These are phyloP conservation scores for Mantis religiosa DNA, from an alignment of 2,888 invertebrate genomes.

Conservation along the genomic window DNA sequence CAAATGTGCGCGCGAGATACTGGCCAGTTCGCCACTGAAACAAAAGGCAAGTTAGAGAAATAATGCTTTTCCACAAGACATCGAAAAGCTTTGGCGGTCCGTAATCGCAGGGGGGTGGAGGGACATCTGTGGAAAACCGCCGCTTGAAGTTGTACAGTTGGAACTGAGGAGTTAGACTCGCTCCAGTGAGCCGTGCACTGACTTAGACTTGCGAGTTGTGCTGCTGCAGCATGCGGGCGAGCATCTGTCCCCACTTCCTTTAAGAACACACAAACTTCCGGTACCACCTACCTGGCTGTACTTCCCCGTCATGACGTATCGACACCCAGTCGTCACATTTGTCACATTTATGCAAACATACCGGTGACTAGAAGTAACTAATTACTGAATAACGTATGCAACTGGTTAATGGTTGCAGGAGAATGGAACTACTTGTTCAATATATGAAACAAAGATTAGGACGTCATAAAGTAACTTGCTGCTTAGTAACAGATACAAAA, in stretches of 20 bases:
- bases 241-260: not conserved
- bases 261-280: not conserved
- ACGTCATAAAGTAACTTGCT: no score
- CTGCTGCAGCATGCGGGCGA: not conserved
- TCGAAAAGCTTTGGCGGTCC: not conserved
- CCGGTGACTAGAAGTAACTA: no score
- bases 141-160: not conserved
- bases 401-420: no score
- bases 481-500: no score
- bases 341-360: no score
- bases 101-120: not conserved
- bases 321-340: no score
- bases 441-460: no score
- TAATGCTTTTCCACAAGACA: not conserved
- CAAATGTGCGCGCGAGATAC: no score
- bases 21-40: not conserved
- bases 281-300: no score
- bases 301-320: no score
- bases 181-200: not conserved
- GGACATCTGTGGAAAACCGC: not conserved
- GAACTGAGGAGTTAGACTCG: constrained; percentile 1
- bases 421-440: no score
- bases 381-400: no score
- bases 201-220: not conserved
- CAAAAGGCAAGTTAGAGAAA: not conserved